Conservation (phyloP, 1,140 invertebrate genomes). For the Drosophila serrata region DNA sequence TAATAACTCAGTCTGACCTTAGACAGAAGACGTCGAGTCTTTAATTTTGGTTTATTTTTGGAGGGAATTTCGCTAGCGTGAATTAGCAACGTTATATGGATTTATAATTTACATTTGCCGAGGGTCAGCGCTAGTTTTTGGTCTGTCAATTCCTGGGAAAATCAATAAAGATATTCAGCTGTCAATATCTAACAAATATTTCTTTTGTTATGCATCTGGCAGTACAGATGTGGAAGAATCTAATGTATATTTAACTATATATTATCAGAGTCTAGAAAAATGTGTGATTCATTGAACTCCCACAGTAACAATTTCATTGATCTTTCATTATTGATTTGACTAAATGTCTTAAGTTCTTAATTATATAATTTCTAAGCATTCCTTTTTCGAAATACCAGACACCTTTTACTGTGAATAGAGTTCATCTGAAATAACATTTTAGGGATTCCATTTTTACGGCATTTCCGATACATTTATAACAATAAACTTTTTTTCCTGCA, state of each 20-base stretch:
- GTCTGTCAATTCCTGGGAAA: slow-evolving; percentile 46
- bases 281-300: slow-evolving; percentile 13
- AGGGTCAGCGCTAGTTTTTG: slow-evolving; percentile 42
- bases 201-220: slow-evolving; percentile 18
- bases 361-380: neutral
- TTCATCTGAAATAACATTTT: slow-evolving; percentile 28
- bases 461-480: slow-evolving; percentile 26
- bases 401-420: slow-evolving; percentile 3
- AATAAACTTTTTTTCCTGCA: slow-evolving; percentile 27
- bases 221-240: slow-evolving; percentile 11
- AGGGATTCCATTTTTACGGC: slow-evolving; percentile 13
- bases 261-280: neutral
- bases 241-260: neutral
- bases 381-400: neutral
- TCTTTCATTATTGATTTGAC: neutral
- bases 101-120: slow-evolving; percentile 59
- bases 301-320: neutral
- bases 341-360: neutral
- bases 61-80: slow-evolving; percentile 63
- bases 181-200: slow-evolving; percentile 42
- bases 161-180: slow-evolving; percentile 42
- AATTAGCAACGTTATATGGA: slow-evolving; percentile 64
- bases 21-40: slow-evolving; percentile 27
- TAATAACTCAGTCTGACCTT: slow-evolving; percentile 73
- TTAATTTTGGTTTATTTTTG: slow-evolving; percentile 21